Conservation (phyloP, 2,888 invertebrate genomes). For the Drosophila anomalata region DNA sequence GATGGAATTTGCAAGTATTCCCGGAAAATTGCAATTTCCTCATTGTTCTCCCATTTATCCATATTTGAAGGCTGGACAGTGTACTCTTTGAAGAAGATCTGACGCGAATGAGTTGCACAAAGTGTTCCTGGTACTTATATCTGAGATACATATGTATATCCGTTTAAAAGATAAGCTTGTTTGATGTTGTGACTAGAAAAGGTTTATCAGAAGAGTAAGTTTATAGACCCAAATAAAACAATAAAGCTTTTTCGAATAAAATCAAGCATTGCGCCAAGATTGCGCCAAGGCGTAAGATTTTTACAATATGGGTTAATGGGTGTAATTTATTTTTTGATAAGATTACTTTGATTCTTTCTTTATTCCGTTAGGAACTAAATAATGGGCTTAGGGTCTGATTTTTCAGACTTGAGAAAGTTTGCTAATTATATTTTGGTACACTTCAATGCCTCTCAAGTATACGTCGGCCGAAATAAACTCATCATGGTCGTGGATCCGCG, state of each 20-base stretch:
- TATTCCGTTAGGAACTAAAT: not conserved
- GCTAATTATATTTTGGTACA: slow-evolving; percentile 85
- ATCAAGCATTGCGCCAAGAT: too few relatives aligned
- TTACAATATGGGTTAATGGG: not conserved
- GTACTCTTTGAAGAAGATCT: not conserved
- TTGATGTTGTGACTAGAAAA: not conserved
- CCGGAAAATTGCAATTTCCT: slow-evolving; percentile 90
- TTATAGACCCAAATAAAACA: not conserved
- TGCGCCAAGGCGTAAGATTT: not conserved
- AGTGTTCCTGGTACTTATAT: not conserved
- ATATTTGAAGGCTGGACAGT: slow-evolving; percentile 2
- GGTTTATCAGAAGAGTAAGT: not conserved
- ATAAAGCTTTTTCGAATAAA: not conserved
- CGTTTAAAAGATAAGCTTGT: not conserved
- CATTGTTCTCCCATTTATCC: slow-evolving; percentile 84
- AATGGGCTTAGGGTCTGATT: not conserved
- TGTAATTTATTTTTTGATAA: slow-evolving; percentile 6
- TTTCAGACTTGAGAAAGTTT: slow-evolving; percentile 73
- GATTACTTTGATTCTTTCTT: not conserved
- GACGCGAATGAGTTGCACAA: not conserved
- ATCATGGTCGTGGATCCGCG: slow-evolving; percentile 95
- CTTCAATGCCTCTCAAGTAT: slow-evolving; percentile 92
- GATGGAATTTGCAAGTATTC: slow-evolving; percentile 94
- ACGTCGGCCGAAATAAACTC: slow-evolving; percentile 92
- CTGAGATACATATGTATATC: not conserved